These are phyloP conservation scores for Apotomis capreana DNA, from an alignment of 2,888 invertebrate species.

Conservation along the genomic window DNA sequence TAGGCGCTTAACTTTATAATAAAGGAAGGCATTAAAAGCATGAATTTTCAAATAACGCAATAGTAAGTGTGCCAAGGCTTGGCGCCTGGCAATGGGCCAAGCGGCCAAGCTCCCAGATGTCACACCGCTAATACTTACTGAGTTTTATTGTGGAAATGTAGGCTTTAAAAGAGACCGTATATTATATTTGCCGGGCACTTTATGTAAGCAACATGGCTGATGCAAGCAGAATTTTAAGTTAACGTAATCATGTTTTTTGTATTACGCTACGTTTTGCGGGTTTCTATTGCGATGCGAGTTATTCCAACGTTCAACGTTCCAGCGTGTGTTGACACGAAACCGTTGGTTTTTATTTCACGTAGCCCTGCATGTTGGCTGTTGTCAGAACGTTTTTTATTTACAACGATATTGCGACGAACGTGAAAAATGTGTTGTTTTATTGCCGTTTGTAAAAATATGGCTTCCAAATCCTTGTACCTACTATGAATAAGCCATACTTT, in stretches of 20 bases:
- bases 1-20: conserved; percentile 24
- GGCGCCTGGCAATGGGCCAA: conserved; percentile 21
- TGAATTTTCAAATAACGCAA: conserved; percentile 12
- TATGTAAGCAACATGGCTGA: background rate
- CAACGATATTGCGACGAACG: background rate
- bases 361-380: background rate
- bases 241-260: conserved; percentile 18
- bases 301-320: background rate
- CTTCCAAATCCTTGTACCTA: no score
- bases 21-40: conserved; percentile 13
- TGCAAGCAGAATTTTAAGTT: conserved; percentile 2
- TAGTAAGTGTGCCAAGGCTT: conserved; percentile 34
- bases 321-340: no score
- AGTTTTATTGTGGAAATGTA: conserved; percentile 30
- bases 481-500: no score
- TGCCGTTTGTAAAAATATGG: background rate
- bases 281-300: background rate
- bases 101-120: conserved; percentile 25
- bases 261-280: no score
- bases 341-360: background rate
- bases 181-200: background rate
- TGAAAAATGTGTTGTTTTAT: background rate
- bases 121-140: conserved; percentile 23
- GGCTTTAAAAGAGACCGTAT: conserved; percentile 14
- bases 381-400: background rate